Evolutionary conservation across 2,113 vertebrate species (phyloP).

Genomic region (Motacilla tschutschensis): DNA sequence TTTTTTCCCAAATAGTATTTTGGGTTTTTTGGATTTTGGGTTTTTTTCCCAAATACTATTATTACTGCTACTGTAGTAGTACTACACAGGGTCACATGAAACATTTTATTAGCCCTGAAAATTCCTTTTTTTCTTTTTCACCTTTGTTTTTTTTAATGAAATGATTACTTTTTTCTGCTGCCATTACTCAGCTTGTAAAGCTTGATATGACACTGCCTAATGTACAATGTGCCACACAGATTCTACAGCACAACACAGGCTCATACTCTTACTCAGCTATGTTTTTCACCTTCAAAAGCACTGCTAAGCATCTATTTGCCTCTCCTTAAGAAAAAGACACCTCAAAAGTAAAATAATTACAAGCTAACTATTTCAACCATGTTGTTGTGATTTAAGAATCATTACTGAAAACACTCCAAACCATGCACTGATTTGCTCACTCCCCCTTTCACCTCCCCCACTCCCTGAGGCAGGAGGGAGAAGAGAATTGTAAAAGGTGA

Average conservation of each 20-base stretch:
- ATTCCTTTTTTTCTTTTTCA: background rate
- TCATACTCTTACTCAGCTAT: background rate
- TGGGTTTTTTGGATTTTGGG: accelerated
- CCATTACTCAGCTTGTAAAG: background rate
- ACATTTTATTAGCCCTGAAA: background rate
- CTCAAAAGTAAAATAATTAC: background rate
- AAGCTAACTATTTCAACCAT: background rate
- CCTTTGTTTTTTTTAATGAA: background rate
- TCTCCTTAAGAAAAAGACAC: background rate
- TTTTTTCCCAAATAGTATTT: background rate
- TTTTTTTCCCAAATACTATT: background rate
- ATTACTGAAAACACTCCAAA: background rate
- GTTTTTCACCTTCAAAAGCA: background rate
- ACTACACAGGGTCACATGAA: background rate
- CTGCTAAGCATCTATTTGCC: background rate
- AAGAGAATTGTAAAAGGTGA: background rate
- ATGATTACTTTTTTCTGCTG: background rate
- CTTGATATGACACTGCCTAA: background rate
- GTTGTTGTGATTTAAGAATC: background rate
- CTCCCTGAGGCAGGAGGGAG: background rate
- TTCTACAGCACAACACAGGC: background rate
- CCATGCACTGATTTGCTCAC: background rate
- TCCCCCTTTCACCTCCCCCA: background rate
- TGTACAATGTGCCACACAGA: background rate
- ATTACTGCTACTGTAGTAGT: background rate